Base-by-base conservation (phyloP, 2,888 invertebrate genomes). In the Cecidostiba fungosa region DNA sequence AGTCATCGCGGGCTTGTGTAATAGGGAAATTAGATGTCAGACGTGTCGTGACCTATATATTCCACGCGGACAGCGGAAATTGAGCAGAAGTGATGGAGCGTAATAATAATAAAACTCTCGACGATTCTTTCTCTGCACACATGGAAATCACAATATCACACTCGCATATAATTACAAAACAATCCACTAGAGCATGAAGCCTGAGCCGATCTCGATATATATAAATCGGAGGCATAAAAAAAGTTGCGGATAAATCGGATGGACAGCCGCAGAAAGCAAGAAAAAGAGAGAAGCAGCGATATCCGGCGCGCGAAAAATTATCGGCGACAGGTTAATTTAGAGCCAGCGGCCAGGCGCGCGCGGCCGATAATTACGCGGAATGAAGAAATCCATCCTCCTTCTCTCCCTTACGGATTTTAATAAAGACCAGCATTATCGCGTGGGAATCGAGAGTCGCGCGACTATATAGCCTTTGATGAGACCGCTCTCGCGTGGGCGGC, bases 371-470 rank as follows among this genome's bases (percentile, higher is more conserved):
- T 86, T 86, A 86, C 86, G 77, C 81, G 86, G 50, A 84, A 84
- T 84, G 73, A 83, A 84, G 81, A 86, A 84, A 86, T 84, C 74
- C 77, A 77, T 77, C 77, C 79, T 70, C 47, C 43, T 8, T 23
- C 23, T 6, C 54, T n/a, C 50, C 50, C 70, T 77, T 62, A 4
- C 29, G 77, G 83, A 83, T 83, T 85, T 85, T 86, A 86, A 86
- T 83, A 86, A 86, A 77, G 79, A 32, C 72, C 12, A 5, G 26
- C 14, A 79, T 76, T 86, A 85, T 82, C 87, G 85, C 85, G 86
- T 88, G 86, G 87, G 88, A 88, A 88, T 87, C 82, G 84, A 86
- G 83, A 86, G 78, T 32, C 47, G 66, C 50, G 39, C 85, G 86
- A n/a, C 82, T 32, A 32, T 32, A 82, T 84, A 81, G 80, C 82